A percentile compares a stretch with the other conserved stretches of the same genome.
Evolutionary conservation across 92 coral and sea anemone genomes (phyloP).

Genomic region (Epizoanthus stellaris): DNA sequence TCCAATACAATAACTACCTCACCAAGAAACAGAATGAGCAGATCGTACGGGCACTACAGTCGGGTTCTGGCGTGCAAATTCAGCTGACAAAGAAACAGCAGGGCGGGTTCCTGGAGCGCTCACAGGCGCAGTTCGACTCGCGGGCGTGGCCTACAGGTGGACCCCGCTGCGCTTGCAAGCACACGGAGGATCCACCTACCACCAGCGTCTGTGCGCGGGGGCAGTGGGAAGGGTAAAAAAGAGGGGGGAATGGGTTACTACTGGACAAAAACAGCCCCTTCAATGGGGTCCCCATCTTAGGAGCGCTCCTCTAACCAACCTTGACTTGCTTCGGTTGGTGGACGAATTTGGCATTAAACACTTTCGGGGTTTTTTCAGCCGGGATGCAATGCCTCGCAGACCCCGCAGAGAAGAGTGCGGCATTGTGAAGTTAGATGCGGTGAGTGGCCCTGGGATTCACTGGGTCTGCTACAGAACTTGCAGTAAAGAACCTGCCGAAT

Average conservation of each 20-base stretch:
- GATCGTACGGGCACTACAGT: conserved; percentile 12
- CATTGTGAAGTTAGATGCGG: neutral
- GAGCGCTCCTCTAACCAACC: neutral
- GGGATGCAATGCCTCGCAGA: neutral
- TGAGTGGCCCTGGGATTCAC: neutral
- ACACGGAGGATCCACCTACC: neutral
- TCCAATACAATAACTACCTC: conserved; percentile 15
- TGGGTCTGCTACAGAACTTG: neutral
- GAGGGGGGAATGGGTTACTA: neutral
- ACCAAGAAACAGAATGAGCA: conserved; percentile 23
- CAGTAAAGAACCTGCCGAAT: neutral
- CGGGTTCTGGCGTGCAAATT: conserved; percentile 33
- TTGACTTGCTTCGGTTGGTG: neutral
- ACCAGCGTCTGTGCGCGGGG: neutral
- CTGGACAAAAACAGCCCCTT: neutral
- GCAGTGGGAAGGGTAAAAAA: neutral
- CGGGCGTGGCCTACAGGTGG: neutral
- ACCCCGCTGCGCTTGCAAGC: neutral
- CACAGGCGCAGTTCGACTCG: neutral
- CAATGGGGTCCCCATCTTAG: neutral
- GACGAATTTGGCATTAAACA: neutral
- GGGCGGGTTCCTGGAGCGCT: neutral
- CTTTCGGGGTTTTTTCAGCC: neutral
- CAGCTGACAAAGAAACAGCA: conserved; percentile 7
- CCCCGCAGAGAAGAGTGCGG: neutral